Evolutionary conservation across 1,140 invertebrate species (phyloP).

Genomic region (Neuroterus valhalla): DNA sequence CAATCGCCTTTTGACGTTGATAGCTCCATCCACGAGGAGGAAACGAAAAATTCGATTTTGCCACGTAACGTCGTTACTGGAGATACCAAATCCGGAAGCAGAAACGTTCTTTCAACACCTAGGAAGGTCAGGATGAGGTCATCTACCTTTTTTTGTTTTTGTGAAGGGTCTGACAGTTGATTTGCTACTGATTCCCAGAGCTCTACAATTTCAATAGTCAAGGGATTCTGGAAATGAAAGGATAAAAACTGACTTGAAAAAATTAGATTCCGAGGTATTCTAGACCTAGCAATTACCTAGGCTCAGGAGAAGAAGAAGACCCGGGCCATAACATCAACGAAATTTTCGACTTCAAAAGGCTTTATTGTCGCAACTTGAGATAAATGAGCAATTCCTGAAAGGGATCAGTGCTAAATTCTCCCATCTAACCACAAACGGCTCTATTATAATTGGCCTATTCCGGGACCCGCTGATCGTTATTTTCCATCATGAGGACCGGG

Average conservation of each 20-base stretch:
- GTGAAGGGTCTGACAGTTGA: neutral
- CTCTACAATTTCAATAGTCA: neutral
- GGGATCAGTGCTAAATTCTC: neutral
- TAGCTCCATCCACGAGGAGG: conserved; percentile 4
- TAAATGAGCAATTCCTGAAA: too few species aligned
- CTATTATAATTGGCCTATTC: too few species aligned
- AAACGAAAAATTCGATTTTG: conserved; percentile 29
- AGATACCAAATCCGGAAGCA: conserved; percentile 8
- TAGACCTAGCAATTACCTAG: neutral
- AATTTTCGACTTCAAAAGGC: too few species aligned
- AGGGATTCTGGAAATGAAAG: too few species aligned
- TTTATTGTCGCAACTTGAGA: too few species aligned
- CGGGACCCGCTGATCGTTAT: too few species aligned
- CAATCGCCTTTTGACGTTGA: conserved; percentile 2
- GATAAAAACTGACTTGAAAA: too few species aligned
- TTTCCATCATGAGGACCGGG: neutral
- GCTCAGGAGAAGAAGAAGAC: neutral
- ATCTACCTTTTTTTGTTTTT: neutral
- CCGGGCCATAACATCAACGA: too few species aligned
- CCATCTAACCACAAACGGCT: neutral
- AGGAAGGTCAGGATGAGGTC: conserved; percentile 3
- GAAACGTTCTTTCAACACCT: conserved; percentile 6
- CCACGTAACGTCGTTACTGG: conserved; percentile 20
- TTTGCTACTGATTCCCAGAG: neutral
- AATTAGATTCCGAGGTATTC: too few species aligned